These are phyloP conservation scores for Rhegmatorhina hoffmannsi DNA, from an alignment of 2,113 vertebrate species.

Conservation along the genomic window DNA sequence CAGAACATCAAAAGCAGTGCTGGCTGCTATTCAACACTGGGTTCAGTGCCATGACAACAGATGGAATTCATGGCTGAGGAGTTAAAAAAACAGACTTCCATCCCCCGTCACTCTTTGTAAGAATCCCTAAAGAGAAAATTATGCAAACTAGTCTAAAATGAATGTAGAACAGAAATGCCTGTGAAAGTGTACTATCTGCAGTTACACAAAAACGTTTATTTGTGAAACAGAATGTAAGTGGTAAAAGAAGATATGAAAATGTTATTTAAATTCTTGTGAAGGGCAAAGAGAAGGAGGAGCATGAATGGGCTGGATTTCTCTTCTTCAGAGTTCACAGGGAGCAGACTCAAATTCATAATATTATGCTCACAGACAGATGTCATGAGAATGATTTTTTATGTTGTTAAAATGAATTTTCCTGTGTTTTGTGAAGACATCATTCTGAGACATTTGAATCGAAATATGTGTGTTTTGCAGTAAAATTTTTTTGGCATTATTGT, in stretches of 20 bases:
- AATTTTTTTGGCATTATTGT: not conserved
- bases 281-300: not conserved
- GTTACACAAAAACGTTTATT: slow-evolving; percentile 13
- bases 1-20: slow-evolving; percentile 54
- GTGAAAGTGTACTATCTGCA: not conserved
- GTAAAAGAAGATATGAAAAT: slow-evolving; percentile 33
- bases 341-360: slow-evolving; percentile 18
- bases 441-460: not conserved
- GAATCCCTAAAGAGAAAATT: slow-evolving; percentile 65
- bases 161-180: slow-evolving; percentile 54
- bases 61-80: slow-evolving; percentile 64
- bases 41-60: slow-evolving; percentile 71
- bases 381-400: not conserved
- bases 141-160: slow-evolving; percentile 36
- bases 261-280: slow-evolving; percentile 21
- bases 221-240: slow-evolving; percentile 25
- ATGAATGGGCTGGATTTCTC: not conserved
- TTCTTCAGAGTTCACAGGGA: not conserved
- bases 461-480: not conserved
- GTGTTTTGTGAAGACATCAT: not conserved
- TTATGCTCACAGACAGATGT: slow-evolving; percentile 21
- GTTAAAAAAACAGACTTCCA: slow-evolving; percentile 54
- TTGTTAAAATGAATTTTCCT: not conserved
- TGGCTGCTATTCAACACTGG: slow-evolving; percentile 61
- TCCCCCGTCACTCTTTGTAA: slow-evolving; percentile 57